Evolutionary conservation across 2,888 invertebrate species (phyloP).

Genomic region (Mylabris sibirica): DNA sequence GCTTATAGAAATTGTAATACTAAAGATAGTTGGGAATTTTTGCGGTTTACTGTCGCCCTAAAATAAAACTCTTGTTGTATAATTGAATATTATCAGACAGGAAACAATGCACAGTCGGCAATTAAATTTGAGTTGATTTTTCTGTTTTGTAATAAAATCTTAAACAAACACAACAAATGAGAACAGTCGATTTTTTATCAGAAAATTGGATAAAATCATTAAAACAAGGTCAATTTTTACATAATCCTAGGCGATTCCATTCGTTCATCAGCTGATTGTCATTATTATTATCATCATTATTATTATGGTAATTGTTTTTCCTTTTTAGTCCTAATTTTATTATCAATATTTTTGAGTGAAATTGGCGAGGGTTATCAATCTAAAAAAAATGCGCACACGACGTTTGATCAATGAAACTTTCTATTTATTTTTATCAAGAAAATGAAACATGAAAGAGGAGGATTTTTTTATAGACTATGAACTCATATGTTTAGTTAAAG

Average conservation of each 20-base stretch:
- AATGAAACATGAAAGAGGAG: not conserved
- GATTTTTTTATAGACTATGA: not conserved
- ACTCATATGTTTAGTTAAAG: not conserved
- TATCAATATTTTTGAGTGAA: not conserved
- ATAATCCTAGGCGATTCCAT: not conserved
- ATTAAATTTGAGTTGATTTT: not conserved
- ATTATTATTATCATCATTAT: constrained; percentile 1
- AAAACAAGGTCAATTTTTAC: not conserved
- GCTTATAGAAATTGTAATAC: not conserved
- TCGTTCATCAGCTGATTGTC: constrained; percentile 1
- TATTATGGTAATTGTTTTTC: constrained; percentile 5
- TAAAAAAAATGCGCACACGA: not conserved
- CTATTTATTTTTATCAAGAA: not conserved
- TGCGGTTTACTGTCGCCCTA: not conserved
- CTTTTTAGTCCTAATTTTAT: not conserved
- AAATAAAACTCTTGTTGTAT: constrained; percentile 6
- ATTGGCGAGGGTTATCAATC: not conserved
- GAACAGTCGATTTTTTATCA: not conserved
- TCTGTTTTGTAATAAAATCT: constrained; percentile 5
- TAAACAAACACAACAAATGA: not conserved
- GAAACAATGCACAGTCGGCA: constrained; percentile 6
- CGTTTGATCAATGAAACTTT: constrained; percentile 1
- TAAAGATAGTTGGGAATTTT: constrained; percentile 8
- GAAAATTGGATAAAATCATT: not conserved
- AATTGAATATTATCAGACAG: constrained; percentile 2